Base-by-base conservation (phyloP, 2,888 invertebrate species). In the Tachina fera region DNA sequence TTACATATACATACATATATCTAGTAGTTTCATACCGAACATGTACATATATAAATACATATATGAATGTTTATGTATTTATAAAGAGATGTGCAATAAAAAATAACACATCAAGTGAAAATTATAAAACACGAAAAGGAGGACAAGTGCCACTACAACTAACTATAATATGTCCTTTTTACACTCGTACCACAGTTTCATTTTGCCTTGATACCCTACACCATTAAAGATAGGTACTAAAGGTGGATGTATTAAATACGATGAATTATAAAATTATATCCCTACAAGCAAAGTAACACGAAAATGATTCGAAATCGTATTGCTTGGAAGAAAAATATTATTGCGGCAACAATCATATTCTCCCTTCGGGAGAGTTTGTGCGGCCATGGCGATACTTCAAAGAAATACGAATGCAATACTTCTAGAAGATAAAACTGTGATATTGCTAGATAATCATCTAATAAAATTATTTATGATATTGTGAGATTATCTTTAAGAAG, bases 61-160 rank as follows among this genome's bases (percentile, higher is more conserved):
- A n/a, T 22, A 8, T 49, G 14, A 39, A 47, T 47, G 0, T 8
- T 19, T n/a, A 43, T 11, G 31, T 10, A 65, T 56, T 39, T 45
- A 41, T 19, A 61, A 61, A 81, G 14, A 71, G 79, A 56, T 67
- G 43, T 80, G 49, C 58, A 67, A 58, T 39, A 47, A 43, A 53
- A 49, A 47, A n/a, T 22, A 41, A 76, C n/a, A 65, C 76, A 71
- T 71, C 56, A 71, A 83, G 76, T 83, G 76, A 58, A 83, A 83
- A 76, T 83, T 82, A 81, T 81, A 71, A 76, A 81, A 72, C 53
- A 81, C 60, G 61, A 81, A 81, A 84, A 84, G 19, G 72, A 84
- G 84, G 84, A 84, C 84, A 84, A 84, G 84, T 84, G 31, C 77
- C 65, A 77, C 81, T 81, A 72, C 67, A 77, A 77, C 76, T 56